Evolutionary conservation across 2,113 vertebrate genomes (phyloP).

Genomic region (Propithecus coquereli): DNA sequence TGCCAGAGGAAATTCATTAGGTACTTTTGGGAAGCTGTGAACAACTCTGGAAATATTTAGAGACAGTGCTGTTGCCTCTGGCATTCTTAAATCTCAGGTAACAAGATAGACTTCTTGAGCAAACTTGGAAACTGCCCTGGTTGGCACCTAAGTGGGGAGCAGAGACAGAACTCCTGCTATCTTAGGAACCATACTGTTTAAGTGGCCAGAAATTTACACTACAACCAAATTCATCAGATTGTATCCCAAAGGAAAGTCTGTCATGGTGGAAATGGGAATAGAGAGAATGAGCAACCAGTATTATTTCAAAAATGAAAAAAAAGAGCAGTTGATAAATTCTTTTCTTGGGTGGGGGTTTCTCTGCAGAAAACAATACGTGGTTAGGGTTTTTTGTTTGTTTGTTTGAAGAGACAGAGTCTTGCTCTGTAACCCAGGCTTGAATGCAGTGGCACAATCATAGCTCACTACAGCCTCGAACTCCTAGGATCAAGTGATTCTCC

Average conservation of each 20-base stretch:
- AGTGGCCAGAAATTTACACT: background rate
- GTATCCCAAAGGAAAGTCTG: background rate
- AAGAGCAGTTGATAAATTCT: background rate
- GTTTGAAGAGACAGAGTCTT: no score
- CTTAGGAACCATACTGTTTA: background rate
- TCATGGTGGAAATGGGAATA: background rate
- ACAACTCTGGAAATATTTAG: constrained; percentile 59
- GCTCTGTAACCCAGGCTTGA: no score
- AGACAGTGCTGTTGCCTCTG: constrained; percentile 42
- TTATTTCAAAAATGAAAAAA: background rate
- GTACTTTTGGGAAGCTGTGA: constrained; percentile 62
- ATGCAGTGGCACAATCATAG: no score
- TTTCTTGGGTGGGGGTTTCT: background rate
- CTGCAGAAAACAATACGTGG: background rate
- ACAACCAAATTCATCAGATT: constrained; percentile 20
- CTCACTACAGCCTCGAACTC: no score
- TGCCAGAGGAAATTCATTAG: constrained; percentile 63
- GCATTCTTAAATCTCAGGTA: constrained; percentile 67
- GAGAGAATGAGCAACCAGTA: background rate
- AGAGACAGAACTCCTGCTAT: background rate
- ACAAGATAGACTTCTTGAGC: constrained; percentile 39
- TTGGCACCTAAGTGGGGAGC: constrained; percentile 7
- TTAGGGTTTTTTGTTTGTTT: background rate
- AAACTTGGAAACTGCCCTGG: constrained; percentile 48
- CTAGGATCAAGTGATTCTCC: no score